phyloP scores from a whole-genome alignment of 1,140 invertebrate species.

The Carposina sasakii region DNA sequence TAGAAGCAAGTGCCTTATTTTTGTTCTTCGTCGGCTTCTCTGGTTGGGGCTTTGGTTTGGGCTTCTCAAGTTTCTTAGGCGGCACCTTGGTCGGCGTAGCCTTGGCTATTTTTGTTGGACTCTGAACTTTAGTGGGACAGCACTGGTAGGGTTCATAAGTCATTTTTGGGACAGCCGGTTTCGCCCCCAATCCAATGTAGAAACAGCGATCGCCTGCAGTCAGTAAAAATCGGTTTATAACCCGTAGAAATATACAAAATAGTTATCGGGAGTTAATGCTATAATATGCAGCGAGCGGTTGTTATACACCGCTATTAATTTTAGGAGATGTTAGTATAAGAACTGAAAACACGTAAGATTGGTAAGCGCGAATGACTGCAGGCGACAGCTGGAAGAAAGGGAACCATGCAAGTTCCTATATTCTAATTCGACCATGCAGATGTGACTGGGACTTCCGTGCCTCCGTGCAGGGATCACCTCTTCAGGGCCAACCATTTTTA shows the following conservation, averaged over 20 bases:
- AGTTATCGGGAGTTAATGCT: slow-evolving; percentile 64
- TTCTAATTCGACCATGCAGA: slow-evolving; percentile 65
- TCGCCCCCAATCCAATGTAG: slow-evolving; percentile 93
- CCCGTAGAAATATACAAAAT: slow-evolving; percentile 51
- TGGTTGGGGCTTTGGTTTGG: slow-evolving; percentile 39
- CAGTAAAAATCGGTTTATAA: slow-evolving; percentile 72
- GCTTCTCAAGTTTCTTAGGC: slow-evolving; percentile 60
- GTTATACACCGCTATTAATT: slow-evolving; percentile 55
- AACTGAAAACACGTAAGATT: slow-evolving; percentile 61
- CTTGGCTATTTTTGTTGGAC: slow-evolving; percentile 80
- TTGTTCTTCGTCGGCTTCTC: slow-evolving; percentile 59
- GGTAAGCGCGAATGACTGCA: slow-evolving; percentile 71
- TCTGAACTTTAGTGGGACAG: slow-evolving; percentile 87
- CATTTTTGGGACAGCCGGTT: slow-evolving; percentile 83
- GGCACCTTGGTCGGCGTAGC: slow-evolving; percentile 72
- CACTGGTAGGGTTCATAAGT: slow-evolving; percentile 91
- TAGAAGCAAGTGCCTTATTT: slow-evolving; percentile 64
- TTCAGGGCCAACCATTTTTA: slow-evolving; percentile 55
- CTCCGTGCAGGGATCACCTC: slow-evolving; percentile 57
- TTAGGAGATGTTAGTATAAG: slow-evolving; percentile 65
- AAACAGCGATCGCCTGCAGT: slow-evolving; percentile 93
- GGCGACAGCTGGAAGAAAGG: slow-evolving; percentile 63
- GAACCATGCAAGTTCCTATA: slow-evolving; percentile 57
- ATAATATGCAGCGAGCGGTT: slow-evolving; percentile 45
- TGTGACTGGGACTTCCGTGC: slow-evolving; percentile 52